Conservation (phyloP, 2,888 invertebrate species). For the Troglohyphantes excavatus region DNA sequence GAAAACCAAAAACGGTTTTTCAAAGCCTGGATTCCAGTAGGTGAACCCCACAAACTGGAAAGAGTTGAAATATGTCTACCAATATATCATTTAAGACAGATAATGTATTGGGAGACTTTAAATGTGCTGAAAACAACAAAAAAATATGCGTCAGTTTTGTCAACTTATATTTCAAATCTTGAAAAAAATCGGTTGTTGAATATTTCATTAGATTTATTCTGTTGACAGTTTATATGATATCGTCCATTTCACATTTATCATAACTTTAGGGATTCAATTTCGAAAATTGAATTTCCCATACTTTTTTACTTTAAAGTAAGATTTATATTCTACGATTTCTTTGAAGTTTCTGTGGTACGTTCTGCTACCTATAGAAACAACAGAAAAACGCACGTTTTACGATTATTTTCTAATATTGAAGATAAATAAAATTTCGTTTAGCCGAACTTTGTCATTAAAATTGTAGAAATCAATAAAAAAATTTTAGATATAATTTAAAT, state of each 20-base stretch:
- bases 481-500: no score
- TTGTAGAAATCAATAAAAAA: no score
- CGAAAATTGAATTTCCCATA: not conserved
- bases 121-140: constrained; percentile 13
- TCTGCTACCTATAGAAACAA: no score
- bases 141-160: constrained; percentile 29
- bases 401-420: no score
- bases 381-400: no score
- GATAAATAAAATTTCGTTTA: no score
- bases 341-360: not conserved
- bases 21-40: not conserved
- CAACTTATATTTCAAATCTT: constrained; percentile 6
- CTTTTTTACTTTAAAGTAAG: not conserved
- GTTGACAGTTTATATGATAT: not conserved
- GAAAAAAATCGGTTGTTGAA: constrained; percentile 10
- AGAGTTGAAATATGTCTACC: not conserved
- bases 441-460: no score
- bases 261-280: not conserved
- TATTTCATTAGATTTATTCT: constrained; percentile 42
- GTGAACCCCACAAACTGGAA: not conserved
- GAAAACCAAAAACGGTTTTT: not conserved
- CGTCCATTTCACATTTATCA: not conserved
- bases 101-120: constrained; percentile 41
- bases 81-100: constrained; percentile 36
- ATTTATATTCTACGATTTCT: not conserved